Evolutionary conservation across 2,888 invertebrate genomes (phyloP).

Genomic region (Cryptocheilus praepositus): DNA sequence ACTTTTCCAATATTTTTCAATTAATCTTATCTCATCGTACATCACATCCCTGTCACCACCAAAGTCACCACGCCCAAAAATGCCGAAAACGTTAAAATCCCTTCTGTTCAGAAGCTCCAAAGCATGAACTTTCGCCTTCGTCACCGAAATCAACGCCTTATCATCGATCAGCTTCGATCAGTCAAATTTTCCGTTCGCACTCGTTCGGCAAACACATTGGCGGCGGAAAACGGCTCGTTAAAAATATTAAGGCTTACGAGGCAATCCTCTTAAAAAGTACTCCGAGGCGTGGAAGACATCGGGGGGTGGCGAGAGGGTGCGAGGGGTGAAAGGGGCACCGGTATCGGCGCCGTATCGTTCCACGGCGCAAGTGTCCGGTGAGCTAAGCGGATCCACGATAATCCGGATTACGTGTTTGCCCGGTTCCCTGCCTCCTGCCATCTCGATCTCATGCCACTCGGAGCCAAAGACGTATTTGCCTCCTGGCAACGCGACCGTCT

Average conservation of each 20-base stretch:
- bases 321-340: conserved; percentile 29
- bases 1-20: too few relatives aligned
- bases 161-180: too few relatives aligned
- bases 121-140: too few relatives aligned
- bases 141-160: too few relatives aligned
- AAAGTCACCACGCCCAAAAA: too few relatives aligned
- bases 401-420: conserved; percentile 74
- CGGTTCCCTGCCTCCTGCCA: conserved; percentile 64
- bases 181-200: too few relatives aligned
- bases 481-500: conserved; percentile 63
- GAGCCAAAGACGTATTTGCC: conserved; percentile 69
- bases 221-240: conserved; percentile 48
- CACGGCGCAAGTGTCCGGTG: conserved; percentile 71
- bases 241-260: conserved; percentile 56
- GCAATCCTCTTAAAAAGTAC: conserved; percentile 58
- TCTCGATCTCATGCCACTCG: conserved; percentile 67
- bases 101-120: too few relatives aligned
- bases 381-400: conserved; percentile 74
- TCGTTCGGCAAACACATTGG: neutral
- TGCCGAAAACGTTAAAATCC: too few relatives aligned
- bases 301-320: conserved; percentile 13
- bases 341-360: conserved; percentile 67
- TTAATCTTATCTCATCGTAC: too few relatives aligned
- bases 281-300: conserved; percentile 23
- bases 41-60: too few relatives aligned